Evolutionary conservation across 2,888 invertebrate genomes (phyloP).

Genomic region (Xylota sylvarum): DNA sequence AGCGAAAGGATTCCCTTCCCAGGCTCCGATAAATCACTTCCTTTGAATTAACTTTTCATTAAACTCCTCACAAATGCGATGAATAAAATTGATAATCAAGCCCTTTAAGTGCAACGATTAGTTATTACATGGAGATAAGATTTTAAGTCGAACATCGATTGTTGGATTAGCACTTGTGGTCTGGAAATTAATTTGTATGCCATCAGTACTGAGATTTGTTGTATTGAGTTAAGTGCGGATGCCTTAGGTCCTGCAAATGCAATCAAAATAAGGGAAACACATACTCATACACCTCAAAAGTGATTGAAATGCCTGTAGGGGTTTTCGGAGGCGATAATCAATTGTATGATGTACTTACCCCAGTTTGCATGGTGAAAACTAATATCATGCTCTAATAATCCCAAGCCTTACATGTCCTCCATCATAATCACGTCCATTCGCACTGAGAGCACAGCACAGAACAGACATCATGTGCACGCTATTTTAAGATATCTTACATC

Average conservation of each 20-base stretch:
- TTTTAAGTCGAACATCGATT: background rate
- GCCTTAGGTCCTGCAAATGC: background rate
- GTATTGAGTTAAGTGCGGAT: background rate
- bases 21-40: constrained; percentile 17
- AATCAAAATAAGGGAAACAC: background rate
- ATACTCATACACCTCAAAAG: background rate
- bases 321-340: background rate
- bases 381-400: background rate
- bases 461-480: background rate
- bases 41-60: constrained; percentile 17
- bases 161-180: background rate
- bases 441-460: background rate
- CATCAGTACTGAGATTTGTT: background rate
- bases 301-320: background rate
- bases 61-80: background rate
- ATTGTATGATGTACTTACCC: background rate
- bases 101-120: background rate
- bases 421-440: background rate
- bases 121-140: background rate
- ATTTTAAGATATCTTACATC: constrained; percentile 19
- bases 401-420: background rate
- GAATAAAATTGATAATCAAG: background rate
- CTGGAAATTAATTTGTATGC: background rate
- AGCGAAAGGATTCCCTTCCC: background rate
- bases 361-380: background rate